Base-by-base conservation (phyloP, 1,140 invertebrate genomes). In the Andrena cerasifolii region DNA sequence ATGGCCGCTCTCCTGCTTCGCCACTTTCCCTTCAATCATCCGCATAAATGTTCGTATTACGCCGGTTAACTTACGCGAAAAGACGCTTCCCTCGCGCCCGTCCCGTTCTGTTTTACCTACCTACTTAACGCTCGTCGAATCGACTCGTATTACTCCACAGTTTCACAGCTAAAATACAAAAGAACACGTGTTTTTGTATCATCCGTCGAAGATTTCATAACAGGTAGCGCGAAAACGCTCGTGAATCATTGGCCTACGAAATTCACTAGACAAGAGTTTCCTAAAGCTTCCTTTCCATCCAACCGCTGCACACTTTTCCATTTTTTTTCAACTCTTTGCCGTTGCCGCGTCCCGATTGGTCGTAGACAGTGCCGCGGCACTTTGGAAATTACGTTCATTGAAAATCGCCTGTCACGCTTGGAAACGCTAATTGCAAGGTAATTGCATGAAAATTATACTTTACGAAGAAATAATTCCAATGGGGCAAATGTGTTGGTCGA, bases 1-100 rank as follows among this genome's bases (percentile, higher is more conserved):
- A 90, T 90, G 89, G 89, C 89, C 84, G 89, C 85, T 79, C 73
- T 68, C 62, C 68, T 82, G 76, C 77, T 72, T 79, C 65, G 53
- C 78, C 78, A 65, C 81, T 82, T 82, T 76, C 76, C 72, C 77
- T 78, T 78, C 47, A 68, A 65, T 67, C 54, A 79, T 70, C 56
- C 51, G 58, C 66, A 47, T 58, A 62, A 63, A 83, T 68, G 36
- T 54, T 58, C 49, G 28, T 58, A 70, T 76, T 59, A 12, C 43
- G 36, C 51, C 54, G 36, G 56, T 33, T 62, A 40, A 43, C 43
- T 68, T 68, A 68, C 53, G 45, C 24, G 12, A 40, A 21, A 68
- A 5, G 33, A 16, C 21, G 8, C 7, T n/a, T 28, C 31, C 47
- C n/a, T 24, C 31, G 10, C 31, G 18, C 6, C 8, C n/a, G n/a